Evolutionary conservation across 2,113 vertebrate species (phyloP), one percentile per base, ranked within the genome.

Genomic region (Tiliqua scincoides): DNA sequence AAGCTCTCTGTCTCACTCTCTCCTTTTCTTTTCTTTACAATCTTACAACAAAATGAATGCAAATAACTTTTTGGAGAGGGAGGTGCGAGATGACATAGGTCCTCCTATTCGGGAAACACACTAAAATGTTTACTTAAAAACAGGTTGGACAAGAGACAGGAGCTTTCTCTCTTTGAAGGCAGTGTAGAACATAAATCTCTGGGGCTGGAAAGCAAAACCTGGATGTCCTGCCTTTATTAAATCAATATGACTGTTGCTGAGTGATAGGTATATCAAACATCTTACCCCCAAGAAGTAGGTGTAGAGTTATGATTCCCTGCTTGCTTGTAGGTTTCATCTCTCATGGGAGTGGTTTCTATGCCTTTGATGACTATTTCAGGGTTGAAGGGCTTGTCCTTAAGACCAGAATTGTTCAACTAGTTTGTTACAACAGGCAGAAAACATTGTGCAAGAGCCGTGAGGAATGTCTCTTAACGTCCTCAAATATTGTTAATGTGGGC

Each of bases 171-270:
- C 65, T 20, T 86, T 81, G 25, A 43, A 21, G 27, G 25, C 20
- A 18, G 30, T 0, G 0, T 37, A 37, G 59, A 78, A 84, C 32
- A 80, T 65, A 83, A 89, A 70, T 20, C 77, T 52, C n/a, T 21
- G 70, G 4, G 23, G 30, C 72, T 82, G 86, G 21, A 48, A 85
- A 40, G 37, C 61, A 84, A 78, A 32, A 23, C 14, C 73, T 82
- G 59, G 81, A 35, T 67, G 20, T 40, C 63, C 83, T 86, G 79
- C 65, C 40, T 0, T 43, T 27, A 54, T 88, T 85, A 85, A 92
- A 85, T 89, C 78, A 79, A 23, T 83, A 25, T 18, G 4, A 78
- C 72, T 67, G 86, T 83, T 87, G 61, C 21, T 84, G 61, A 59
- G n/a, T 15, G 63, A 67, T 68, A 77, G 40, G 37, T 85, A 2